Base-by-base conservation (phyloP, 2,797 vertebrate species). In the Cyprinella venusta region DNA sequence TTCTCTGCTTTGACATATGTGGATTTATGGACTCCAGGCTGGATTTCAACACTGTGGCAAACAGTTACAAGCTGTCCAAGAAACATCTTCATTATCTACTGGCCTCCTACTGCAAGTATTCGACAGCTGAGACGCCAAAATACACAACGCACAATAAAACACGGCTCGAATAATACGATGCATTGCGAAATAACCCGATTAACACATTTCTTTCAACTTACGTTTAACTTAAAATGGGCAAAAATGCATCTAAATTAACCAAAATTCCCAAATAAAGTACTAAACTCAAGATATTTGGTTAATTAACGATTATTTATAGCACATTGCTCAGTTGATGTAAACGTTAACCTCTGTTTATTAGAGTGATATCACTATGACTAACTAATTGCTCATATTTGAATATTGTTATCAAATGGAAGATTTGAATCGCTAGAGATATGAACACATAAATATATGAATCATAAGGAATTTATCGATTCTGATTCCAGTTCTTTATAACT, bases 51-150 rank as follows among this genome's bases (percentile, higher is more conserved):
- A 88, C 90, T 88, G 93, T 90, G 95, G 94, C 91, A 91, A 93
- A 92, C 89, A 92, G 87, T 87, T 91, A 90, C 91, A 95, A 94
- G 95, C 95, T 95, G 95, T 91, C 94, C 88, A 75, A 42, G 85
- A 90, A 92, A 95, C 86, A 86, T 91, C 95, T 96, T 94, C 91
- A 95, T 94, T 91, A 90, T 79, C 89, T 54, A 10, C 40, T n/a
- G 65, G 48, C 81, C 40, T 77, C 71, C 24, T 2, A 8, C 56
- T 19, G 48, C 78, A 85, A 71, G 86, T 24, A 56, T 48, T 50
- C 36, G n/a, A 42, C 56, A 52, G 36, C 69, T 77, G 78, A 77
- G 75, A 59, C 61, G 65, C 64, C 45, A 75, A n/a, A 26, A 21
- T 42, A 16, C 9, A 19, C n/a, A 81, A 70, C 33, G 36, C 24